Percentiles rank a stretch among this genome's conserved stretches.
These are phyloP conservation scores for Ctenicera cuprea DNA, from an alignment of 2,888 invertebrate genomes.

Conservation along the genomic window DNA sequence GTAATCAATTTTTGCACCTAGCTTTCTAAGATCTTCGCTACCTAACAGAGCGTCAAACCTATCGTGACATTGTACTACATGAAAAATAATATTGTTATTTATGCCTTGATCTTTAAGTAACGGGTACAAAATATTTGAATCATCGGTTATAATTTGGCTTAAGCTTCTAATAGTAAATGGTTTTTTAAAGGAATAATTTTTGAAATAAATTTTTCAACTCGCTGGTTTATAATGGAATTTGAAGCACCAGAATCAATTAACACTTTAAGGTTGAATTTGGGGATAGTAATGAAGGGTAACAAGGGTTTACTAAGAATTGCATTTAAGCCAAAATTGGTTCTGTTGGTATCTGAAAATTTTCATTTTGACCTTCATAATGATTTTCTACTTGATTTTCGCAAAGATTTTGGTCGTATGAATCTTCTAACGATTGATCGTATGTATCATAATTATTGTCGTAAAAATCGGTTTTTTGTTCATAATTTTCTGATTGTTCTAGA, in stretches of 20 bases:
- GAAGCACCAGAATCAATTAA: conserved; percentile 41
- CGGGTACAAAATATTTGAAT: conserved; percentile 31
- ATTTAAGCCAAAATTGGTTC: too few species aligned
- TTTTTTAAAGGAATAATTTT: too few species aligned
- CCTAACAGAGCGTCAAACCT: too few species aligned
- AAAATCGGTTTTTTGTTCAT: background rate
- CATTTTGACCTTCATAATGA: too few species aligned
- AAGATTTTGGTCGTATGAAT: background rate
- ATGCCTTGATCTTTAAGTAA: conserved; percentile 35
- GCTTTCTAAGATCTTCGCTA: too few species aligned
- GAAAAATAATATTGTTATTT: conserved; percentile 21
- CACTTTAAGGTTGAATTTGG: conserved; percentile 41
- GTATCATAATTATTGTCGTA: background rate
- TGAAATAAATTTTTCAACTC: conserved; percentile 29
- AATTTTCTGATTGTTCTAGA: too few species aligned
- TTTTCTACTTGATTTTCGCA: background rate
- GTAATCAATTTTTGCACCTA: too few species aligned
- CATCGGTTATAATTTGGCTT: conserved; percentile 1
- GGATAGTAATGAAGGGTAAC: conserved; percentile 33
- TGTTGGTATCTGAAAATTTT: conserved; percentile 45
- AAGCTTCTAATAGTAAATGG: too few species aligned
- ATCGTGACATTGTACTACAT: conserved; percentile 39
- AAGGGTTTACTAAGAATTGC: too few species aligned
- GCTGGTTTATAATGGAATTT: conserved; percentile 40
- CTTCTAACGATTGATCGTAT: background rate